phyloP scores from a whole-genome alignment of 2,888 invertebrate species.

The Parthenolecanium corni region DNA sequence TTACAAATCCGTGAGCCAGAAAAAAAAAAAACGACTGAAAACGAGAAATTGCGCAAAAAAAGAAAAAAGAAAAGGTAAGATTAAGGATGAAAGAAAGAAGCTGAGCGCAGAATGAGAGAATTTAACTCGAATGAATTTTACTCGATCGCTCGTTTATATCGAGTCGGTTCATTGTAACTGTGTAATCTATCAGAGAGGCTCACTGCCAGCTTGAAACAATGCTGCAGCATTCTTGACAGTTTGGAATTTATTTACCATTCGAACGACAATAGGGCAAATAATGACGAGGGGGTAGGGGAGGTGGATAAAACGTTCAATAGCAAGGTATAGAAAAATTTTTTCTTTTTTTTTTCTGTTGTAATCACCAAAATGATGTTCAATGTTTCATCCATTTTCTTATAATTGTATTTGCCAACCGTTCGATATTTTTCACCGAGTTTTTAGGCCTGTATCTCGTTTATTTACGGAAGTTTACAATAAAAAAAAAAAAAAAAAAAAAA shows the following conservation, averaged over 20 bases:
- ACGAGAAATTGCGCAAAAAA: no score
- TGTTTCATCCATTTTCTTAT: conserved; percentile 24
- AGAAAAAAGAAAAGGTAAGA: no score
- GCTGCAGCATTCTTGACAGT: conserved; percentile 17
- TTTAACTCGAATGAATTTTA: conserved; percentile 4
- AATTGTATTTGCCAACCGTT: conserved; percentile 7
- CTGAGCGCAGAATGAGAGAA: not conserved
- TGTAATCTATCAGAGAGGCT: conserved; percentile 25
- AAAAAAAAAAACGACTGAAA: no score
- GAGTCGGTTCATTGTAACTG: conserved; percentile 26
- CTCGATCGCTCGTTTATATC: conserved; percentile 24
- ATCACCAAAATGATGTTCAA: conserved; percentile 26
- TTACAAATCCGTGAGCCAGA: no score
- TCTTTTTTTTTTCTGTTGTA: conserved; percentile 9
- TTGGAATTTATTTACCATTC: conserved; percentile 25
- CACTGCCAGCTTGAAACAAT: conserved; percentile 10
- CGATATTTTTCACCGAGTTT: not conserved
- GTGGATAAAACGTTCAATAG: no score
- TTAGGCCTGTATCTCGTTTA: not conserved
- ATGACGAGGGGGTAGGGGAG: no score
- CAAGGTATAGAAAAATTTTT: not conserved
- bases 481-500: no score
- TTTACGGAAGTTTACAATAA: no score
- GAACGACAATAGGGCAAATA: conserved; percentile 13
- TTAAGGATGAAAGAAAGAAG: no score